phyloP scores from a whole-genome alignment of 1,140 invertebrate genomes.

The Pantala flavescens region DNA sequence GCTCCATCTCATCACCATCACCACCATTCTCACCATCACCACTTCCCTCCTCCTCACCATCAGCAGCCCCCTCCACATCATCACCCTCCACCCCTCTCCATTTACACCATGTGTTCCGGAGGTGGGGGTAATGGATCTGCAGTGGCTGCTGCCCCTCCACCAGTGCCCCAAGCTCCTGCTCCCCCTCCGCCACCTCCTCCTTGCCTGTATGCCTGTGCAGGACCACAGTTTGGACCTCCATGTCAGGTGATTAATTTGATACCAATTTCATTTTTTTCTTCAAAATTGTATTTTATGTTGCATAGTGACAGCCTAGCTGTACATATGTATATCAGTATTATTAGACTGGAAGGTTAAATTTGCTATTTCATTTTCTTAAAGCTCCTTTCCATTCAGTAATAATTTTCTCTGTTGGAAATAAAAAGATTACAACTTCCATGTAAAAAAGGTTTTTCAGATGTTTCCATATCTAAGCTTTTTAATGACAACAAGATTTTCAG shows the following conservation, averaged over 20 bases:
- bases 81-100: conserved; percentile 12
- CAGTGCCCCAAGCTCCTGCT: conserved; percentile 10
- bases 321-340: too few relatives aligned
- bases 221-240: conserved; percentile 35
- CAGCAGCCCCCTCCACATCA: conserved; percentile 15
- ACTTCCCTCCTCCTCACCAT: conserved; percentile 20
- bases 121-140: not conserved
- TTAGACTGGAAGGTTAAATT: too few relatives aligned
- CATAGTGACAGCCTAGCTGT: too few relatives aligned
- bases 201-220: conserved; percentile 18
- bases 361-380: too few relatives aligned
- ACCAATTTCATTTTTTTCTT: not conserved
- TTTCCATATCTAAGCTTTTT: too few relatives aligned
- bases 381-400: too few relatives aligned
- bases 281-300: too few relatives aligned
- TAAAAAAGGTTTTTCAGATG: too few relatives aligned
- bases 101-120: not conserved
- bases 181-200: conserved; percentile 34
- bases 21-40: conserved; percentile 23
- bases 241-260: conserved; percentile 33
- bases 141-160: conserved; percentile 11
- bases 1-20: conserved; percentile 42
- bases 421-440: too few relatives aligned
- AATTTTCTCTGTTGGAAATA: too few relatives aligned
- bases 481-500: too few relatives aligned